Evolutionary conservation across 2,888 invertebrate genomes (phyloP).

Genomic region (Agrotis ipsilon): DNA sequence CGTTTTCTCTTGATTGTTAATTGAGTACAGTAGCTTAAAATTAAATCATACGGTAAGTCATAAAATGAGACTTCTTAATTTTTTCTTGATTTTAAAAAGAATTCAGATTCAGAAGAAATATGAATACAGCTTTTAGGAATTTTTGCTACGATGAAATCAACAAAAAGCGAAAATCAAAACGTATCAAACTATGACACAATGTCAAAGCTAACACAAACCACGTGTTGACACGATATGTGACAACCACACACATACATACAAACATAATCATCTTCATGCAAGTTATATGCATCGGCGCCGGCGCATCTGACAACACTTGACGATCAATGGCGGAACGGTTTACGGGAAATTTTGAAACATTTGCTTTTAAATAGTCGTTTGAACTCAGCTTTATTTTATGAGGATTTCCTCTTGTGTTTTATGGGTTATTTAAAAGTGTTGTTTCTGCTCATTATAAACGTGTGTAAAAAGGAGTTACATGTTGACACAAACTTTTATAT

Average conservation of each 20-base stretch:
- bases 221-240: slow-evolving; percentile 50
- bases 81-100: not conserved
- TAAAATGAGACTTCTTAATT: not conserved
- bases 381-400: slow-evolving; percentile 53
- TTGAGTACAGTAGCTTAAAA: not conserved
- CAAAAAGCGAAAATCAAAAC: slow-evolving; percentile 28
- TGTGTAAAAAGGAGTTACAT: not conserved
- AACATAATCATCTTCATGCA: too few species aligned
- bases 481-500: not conserved
- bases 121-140: not conserved
- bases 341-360: slow-evolving; percentile 54
- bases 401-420: slow-evolving; percentile 29
- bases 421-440: slow-evolving; percentile 9
- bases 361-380: slow-evolving; percentile 54
- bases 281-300: slow-evolving; percentile 23
- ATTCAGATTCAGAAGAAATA: not conserved
- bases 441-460: slow-evolving; percentile 19
- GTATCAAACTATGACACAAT: slow-evolving; percentile 48
- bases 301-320: slow-evolving; percentile 63
- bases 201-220: slow-evolving; percentile 59
- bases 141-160: not conserved
- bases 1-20: not conserved
- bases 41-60: not conserved
- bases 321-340: slow-evolving; percentile 66
- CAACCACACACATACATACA: slow-evolving; percentile 9